These are phyloP conservation scores for Cyaniris semiargus DNA, from an alignment of 2,888 invertebrate genomes.

Conservation along the genomic window DNA sequence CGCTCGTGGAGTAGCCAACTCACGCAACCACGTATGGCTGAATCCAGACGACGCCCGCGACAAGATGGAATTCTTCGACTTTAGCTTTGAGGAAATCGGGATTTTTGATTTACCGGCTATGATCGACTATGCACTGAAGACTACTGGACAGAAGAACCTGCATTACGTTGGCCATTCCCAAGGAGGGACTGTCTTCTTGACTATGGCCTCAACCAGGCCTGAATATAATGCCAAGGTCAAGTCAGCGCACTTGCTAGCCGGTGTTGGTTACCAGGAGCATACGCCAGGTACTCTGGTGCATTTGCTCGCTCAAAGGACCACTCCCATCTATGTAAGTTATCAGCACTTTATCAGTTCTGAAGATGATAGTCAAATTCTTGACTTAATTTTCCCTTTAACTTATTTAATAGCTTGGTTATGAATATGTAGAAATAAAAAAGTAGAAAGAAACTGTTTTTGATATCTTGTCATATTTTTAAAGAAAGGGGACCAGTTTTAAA, in stretches of 20 bases:
- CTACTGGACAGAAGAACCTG: constrained; percentile 52
- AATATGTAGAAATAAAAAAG: too few species aligned
- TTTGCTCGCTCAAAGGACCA: constrained; percentile 46
- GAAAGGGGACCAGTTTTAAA: too few species aligned
- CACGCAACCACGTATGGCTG: constrained; percentile 75
- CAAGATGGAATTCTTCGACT: constrained; percentile 58
- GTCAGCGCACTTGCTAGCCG: constrained; percentile 61
- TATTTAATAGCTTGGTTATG: too few species aligned
- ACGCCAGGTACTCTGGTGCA: constrained; percentile 51
- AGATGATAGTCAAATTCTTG: not conserved
- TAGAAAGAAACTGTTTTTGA: too few species aligned
- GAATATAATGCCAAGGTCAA: constrained; percentile 60
- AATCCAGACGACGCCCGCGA: constrained; percentile 52
- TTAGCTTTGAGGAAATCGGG: constrained; percentile 65
- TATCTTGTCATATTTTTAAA: too few species aligned
- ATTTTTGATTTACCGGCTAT: constrained; percentile 58
- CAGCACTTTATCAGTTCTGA: not conserved
- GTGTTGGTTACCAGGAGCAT: constrained; percentile 56
- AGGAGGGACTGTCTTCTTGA: constrained; percentile 62
- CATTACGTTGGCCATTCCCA: constrained; percentile 72
- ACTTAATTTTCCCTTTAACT: not conserved
- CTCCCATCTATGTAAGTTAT: constrained; percentile 59
- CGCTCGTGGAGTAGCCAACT: constrained; percentile 87
- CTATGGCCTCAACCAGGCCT: constrained; percentile 54
- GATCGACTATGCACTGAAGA: constrained; percentile 57